phyloP scores from a whole-genome alignment of 1,140 invertebrate genomes.

The Drosophila punjabiensis region DNA sequence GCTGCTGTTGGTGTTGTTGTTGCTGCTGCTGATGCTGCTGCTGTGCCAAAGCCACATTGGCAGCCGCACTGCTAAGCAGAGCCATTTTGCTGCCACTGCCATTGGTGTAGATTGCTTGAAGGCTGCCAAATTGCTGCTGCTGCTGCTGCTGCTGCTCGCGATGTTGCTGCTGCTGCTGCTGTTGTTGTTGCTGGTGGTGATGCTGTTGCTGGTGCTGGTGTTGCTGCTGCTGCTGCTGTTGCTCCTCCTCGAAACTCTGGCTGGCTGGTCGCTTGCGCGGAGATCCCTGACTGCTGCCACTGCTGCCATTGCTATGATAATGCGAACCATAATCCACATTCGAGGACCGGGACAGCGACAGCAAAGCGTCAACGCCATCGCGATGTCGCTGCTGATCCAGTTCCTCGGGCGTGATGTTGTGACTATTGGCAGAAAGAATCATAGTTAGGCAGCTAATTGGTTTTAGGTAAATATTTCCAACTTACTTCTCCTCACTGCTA shows the following conservation, averaged over 20 bases:
- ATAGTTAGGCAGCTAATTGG: not conserved
- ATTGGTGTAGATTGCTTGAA: conserved; percentile 58
- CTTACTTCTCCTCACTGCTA: conserved; percentile 86
- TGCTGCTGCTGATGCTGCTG: conserved; percentile 54
- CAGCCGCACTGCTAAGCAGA: conserved; percentile 72
- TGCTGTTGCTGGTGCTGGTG: conserved; percentile 4
- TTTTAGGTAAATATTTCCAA: not conserved
- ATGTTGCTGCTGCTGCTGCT: conserved; percentile 46
- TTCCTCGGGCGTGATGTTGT: conserved; percentile 85
- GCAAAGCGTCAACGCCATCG: conserved; percentile 92
- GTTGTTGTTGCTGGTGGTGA: conserved; percentile 27
- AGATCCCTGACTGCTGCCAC: conserved; percentile 73
- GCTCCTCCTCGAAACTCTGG: conserved; percentile 76
- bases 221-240: conserved; percentile 17
- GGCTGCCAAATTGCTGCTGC: conserved; percentile 32
- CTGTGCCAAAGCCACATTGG: conserved; percentile 59
- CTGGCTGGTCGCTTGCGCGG: conserved; percentile 82
- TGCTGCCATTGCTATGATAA: conserved; percentile 72
- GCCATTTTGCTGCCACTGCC: conserved; percentile 77
- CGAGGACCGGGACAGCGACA: conserved; percentile 85
- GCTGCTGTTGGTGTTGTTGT: conserved; percentile 48
- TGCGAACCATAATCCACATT: conserved; percentile 72
- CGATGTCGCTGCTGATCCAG: conserved; percentile 91
- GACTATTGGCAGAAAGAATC: conserved; percentile 23
- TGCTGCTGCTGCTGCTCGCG: conserved; percentile 31